Evolutionary conservation across 2,797 vertebrate species (phyloP).

Genomic region (Neopelma chrysocephalum): DNA sequence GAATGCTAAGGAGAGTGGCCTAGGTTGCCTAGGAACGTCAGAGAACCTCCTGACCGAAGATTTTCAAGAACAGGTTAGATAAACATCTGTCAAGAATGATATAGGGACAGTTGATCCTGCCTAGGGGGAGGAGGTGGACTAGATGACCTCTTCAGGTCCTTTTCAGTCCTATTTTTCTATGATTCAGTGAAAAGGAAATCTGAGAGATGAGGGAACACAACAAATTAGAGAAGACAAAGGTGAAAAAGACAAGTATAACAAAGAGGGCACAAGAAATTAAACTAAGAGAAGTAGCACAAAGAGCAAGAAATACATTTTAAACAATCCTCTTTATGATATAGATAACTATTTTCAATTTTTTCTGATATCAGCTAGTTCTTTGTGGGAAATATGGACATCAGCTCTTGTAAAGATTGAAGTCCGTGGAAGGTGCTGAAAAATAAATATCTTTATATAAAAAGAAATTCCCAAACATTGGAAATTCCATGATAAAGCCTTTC

Average conservation of each 20-base stretch:
- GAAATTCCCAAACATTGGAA: neutral
- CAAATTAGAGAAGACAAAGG: slow-evolving; percentile 27
- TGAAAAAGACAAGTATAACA: slow-evolving; percentile 22
- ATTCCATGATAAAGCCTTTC: neutral
- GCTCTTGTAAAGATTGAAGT: neutral
- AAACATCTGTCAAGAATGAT: slow-evolving; percentile 42
- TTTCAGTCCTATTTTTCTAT: slow-evolving; percentile 9
- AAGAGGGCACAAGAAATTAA: slow-evolving; percentile 16
- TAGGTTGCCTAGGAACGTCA: neutral
- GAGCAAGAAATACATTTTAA: neutral
- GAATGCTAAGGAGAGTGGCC: neutral
- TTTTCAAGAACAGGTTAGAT: slow-evolving; percentile 41
- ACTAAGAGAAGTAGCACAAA: neutral
- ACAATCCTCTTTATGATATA: neutral
- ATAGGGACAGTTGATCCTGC: slow-evolving; percentile 32
- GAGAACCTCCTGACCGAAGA: neutral
- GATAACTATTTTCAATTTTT: neutral
- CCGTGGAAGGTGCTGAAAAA: neutral
- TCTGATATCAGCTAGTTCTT: neutral
- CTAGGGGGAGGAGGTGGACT: neutral
- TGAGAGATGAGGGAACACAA: slow-evolving; percentile 2
- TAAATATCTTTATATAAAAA: neutral
- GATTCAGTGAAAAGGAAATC: slow-evolving; percentile 30
- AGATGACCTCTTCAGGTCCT: slow-evolving; percentile 11
- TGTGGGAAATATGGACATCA: neutral